Percentiles rank a stretch among this genome's conserved stretches.
These are phyloP conservation scores for Tetranychus cinnabarinus DNA, from an alignment of 1,140 invertebrate species.

Conservation along the genomic window DNA sequence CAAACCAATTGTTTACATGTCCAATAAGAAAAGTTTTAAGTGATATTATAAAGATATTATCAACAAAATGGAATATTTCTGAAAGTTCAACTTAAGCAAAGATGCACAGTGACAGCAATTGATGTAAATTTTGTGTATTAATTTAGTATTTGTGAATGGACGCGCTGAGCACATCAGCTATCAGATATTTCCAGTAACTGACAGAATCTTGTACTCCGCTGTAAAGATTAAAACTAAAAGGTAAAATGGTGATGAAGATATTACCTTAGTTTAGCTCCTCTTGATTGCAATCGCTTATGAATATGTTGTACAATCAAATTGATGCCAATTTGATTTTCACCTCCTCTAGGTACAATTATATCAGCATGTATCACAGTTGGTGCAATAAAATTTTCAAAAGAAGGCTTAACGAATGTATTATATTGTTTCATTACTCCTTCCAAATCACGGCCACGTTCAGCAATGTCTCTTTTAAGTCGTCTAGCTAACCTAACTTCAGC, in stretches of 20 bases:
- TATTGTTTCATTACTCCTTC: conserved; percentile 92
- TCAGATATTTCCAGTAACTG: no score
- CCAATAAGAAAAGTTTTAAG: no score
- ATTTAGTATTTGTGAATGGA: background rate
- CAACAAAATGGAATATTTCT: no score
- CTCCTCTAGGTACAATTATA: conserved; percentile 39
- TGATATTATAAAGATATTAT: no score
- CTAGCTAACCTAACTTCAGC: conserved; percentile 81
- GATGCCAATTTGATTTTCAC: conserved; percentile 90
- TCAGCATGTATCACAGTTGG: conserved; percentile 41
- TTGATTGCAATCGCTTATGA: conserved; percentile 72
- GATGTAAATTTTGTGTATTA: background rate
- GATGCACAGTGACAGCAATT: no score
- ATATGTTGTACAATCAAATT: conserved; percentile 93
- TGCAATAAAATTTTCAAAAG: conserved; percentile 89
- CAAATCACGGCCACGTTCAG: conserved; percentile 74
- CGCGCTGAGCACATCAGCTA: background rate
- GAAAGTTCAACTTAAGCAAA: no score
- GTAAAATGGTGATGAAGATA: no score
- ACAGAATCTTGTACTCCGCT: no score
- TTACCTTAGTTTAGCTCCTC: conserved; percentile 62
- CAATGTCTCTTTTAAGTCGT: conserved; percentile 68
- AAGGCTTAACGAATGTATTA: conserved; percentile 80
- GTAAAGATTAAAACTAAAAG: no score
- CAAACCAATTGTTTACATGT: no score